A percentile compares a stretch with the other conserved stretches of the same genome.
Evolutionary conservation across 2,797 vertebrate genomes (phyloP).

Genomic region (Remorina albescens): DNA sequence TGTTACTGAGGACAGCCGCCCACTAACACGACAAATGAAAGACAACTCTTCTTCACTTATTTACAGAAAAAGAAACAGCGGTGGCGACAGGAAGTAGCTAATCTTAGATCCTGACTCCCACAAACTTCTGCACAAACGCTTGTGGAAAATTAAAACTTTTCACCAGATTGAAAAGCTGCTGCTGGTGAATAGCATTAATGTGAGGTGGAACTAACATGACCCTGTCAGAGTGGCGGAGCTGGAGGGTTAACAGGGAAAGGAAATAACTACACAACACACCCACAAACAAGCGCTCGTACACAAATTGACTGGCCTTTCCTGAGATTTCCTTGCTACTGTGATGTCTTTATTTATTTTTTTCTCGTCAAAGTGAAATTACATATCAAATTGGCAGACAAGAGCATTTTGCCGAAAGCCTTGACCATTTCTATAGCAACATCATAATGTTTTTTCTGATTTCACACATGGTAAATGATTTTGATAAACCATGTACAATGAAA

Average conservation of each 20-base stretch:
- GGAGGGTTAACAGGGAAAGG: constrained; percentile 8
- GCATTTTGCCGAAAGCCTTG: constrained; percentile 22
- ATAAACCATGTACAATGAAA: constrained; percentile 6
- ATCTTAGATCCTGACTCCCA: constrained; percentile 7
- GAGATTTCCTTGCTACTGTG: constrained; percentile 38
- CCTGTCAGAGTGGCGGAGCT: constrained; percentile 27
- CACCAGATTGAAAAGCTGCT: constrained; percentile 17
- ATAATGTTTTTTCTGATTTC: neutral
- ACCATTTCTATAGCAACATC: constrained; percentile 11
- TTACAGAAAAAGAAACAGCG: neutral
- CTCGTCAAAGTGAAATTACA: constrained; percentile 20
- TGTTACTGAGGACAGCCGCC: constrained; percentile 1
- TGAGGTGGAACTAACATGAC: constrained; percentile 7
- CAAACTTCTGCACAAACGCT: constrained; percentile 1
- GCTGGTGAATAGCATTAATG: neutral
- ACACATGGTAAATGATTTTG: neutral
- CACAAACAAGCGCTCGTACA: constrained; percentile 2
- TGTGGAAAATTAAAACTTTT: constrained; percentile 17
- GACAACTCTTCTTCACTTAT: constrained; percentile 8
- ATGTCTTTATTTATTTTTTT: constrained; percentile 25
- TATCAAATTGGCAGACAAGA: constrained; percentile 11
- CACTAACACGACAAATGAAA: neutral
- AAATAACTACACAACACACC: constrained; percentile 3
- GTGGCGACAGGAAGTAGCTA: constrained; percentile 5
- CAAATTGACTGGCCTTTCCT: constrained; percentile 45